phyloP scores from a whole-genome alignment of 2,888 invertebrate genomes.

The Thymelicus acteon region DNA sequence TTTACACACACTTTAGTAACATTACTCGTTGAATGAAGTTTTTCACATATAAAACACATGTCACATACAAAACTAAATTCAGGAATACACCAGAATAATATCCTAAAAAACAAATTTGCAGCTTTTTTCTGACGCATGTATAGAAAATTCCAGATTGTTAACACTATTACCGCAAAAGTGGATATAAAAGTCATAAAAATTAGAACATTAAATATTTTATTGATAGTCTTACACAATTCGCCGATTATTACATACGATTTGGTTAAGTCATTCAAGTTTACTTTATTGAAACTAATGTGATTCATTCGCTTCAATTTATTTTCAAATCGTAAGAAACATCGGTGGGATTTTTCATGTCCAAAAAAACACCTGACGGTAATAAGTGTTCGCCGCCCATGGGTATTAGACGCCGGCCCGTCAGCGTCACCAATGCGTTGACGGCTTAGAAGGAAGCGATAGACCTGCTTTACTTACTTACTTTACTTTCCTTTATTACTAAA shows the following conservation, averaged over 20 bases:
- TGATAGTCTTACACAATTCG: neutral
- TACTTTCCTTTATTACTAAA: no score
- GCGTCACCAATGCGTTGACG: no score
- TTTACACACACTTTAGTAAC: conserved; percentile 59
- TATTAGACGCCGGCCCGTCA: no score
- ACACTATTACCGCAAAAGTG: conserved; percentile 58
- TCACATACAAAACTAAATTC: conserved; percentile 48
- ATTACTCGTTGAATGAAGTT: conserved; percentile 52
- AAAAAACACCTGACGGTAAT: no score
- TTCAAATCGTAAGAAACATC: neutral
- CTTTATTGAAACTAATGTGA: neutral
- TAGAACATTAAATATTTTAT: conserved; percentile 55
- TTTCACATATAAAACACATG: conserved; percentile 59
- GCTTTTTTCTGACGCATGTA: neutral
- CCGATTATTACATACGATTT: neutral
- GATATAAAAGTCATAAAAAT: conserved; percentile 63
- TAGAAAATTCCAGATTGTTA: conserved; percentile 54
- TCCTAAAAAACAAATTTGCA: conserved; percentile 23
- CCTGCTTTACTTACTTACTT: no score
- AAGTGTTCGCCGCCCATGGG: no score
- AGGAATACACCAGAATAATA: conserved; percentile 54
- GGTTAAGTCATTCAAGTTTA: neutral
- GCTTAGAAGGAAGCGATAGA: no score
- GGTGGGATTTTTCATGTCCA: neutral
- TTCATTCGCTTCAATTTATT: neutral